Base-by-base conservation (phyloP, 2,888 invertebrate species). In the Helleia helle region DNA sequence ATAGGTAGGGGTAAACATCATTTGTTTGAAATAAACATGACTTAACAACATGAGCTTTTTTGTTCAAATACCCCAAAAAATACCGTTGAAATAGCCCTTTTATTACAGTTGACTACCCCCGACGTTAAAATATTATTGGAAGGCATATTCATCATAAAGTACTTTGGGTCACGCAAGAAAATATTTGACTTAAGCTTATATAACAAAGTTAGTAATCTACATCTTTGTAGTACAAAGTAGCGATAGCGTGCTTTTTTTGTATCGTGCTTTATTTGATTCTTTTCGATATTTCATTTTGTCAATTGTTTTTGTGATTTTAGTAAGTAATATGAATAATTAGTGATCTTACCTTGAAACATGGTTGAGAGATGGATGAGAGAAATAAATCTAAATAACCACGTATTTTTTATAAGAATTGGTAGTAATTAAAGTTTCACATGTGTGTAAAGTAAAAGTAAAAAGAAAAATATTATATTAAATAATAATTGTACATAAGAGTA, bases 111-210 rank as follows among this genome's bases (percentile, higher is more conserved):
- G 34, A 45, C 29, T 42, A 45, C 43, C 25, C 31, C 41, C 38
- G 28, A 46, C 40, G 40, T 41, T 50, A 41, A 47, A 49, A 49
- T 47, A 49, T 43, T 42, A 45, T 42, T 46, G 44, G 48, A 44
- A 43, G 44, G 42, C 37, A 45, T 49, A 48, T 43, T 43, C 8
- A 24, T 36, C 31, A 31, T 31, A 43, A 50, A 49, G 46, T 46
- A 44, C 46, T 41, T 40, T 31, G 12, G 40, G 47, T 45, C 49
- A 49, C 49, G 49, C 49, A 47, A 49, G 24, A 38, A 22, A 22
- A 34, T 34, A 34, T 22, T 34, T 34, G 34, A 12, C 18, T 34
- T 22, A 11, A 34, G 22, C 18, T 22, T 12, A 8, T 34, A n/a
- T 11, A 8, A 34, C 13, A 22, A 8, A 34, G 17, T 34, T 34